phyloP scores from a whole-genome alignment of 2,797 vertebrate species.

The Phylloscopus collybita region DNA sequence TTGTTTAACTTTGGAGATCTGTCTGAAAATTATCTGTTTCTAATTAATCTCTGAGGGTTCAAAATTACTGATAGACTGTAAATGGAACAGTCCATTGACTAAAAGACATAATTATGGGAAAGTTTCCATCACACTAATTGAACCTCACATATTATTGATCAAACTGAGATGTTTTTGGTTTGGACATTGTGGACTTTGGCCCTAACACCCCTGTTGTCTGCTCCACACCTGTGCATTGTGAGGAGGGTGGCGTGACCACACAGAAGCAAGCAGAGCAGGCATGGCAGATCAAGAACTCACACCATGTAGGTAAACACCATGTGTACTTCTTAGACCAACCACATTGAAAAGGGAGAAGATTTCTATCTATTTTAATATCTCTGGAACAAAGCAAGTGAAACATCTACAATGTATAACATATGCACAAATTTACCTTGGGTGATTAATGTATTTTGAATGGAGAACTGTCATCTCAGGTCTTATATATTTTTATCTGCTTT shows the following conservation, averaged over 20 bases:
- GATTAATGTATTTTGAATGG: conserved; percentile 38
- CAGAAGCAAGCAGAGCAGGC: neutral
- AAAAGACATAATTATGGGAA: neutral
- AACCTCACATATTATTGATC: neutral
- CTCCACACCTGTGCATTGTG: neutral
- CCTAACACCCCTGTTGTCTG: neutral
- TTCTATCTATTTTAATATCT: conserved; percentile 5
- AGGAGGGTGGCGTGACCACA: neutral
- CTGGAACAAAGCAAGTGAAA: conserved; percentile 13
- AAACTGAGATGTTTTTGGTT: neutral
- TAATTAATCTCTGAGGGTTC: conserved; percentile 13
- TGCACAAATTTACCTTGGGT: conserved; percentile 8
- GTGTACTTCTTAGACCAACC: neutral
- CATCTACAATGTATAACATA: conserved; percentile 35
- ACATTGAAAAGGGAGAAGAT: neutral
- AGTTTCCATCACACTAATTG: neutral
- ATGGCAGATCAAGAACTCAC: neutral
- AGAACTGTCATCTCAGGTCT: conserved; percentile 30
- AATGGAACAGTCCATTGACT: neutral
- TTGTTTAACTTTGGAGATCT: neutral
- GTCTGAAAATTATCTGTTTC: neutral
- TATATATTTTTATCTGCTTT: conserved; percentile 47
- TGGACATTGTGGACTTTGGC: neutral
- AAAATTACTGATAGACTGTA: neutral
- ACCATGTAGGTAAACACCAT: neutral